Base-by-base conservation (phyloP, 1,140 invertebrate genomes). In the Pissodes strobi region DNA sequence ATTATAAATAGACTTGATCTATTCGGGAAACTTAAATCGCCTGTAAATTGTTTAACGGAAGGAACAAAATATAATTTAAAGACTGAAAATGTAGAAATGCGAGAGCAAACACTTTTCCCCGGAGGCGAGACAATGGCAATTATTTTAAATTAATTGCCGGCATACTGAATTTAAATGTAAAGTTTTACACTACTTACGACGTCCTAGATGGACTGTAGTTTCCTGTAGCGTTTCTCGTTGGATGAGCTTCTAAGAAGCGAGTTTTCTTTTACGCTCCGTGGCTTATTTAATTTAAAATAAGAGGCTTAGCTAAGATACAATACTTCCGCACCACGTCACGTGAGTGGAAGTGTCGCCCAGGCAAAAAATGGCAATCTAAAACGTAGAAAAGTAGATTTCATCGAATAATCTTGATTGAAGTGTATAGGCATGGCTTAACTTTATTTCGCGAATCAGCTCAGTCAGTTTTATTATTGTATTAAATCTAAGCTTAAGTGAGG, bases 101-200 rank as follows among this genome's bases (percentile, higher is more conserved):
- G 39, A 43, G 39, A 43, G 39, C 39, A 43, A 43, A 43, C 39
- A 43, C 39, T 43, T 17, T 43, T 43, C 17, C 39, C 17, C 12
- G 39, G 39, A 43, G 17, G 39, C 39, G 39, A 13, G 39, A 15
- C 39, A 15, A 43, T 13, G 39, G 39, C 39, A 43, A 43, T 43
- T 43, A 43, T 43, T 43, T 43, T 43, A 43, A 43, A 43, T 43
- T 43, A 43, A 43, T 43, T 43, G 39, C 39, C 17, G 39, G 39
- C 39, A 43, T 43, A 43, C 39, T 43, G 39, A 43, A 43, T 43
- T 43, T 43, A 17, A 43, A 43, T 43, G 39, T 15, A 15, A 43
- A 43, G 39, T 43, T 43, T 43, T 43, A 15, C 17, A 43, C 12
- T 43, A 43, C 39, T 43, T 17, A 15, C 39, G 17, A 15, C 17